Evolutionary conservation across 2,113 vertebrate species (phyloP).

Genomic region (Xiphias gladius): DNA sequence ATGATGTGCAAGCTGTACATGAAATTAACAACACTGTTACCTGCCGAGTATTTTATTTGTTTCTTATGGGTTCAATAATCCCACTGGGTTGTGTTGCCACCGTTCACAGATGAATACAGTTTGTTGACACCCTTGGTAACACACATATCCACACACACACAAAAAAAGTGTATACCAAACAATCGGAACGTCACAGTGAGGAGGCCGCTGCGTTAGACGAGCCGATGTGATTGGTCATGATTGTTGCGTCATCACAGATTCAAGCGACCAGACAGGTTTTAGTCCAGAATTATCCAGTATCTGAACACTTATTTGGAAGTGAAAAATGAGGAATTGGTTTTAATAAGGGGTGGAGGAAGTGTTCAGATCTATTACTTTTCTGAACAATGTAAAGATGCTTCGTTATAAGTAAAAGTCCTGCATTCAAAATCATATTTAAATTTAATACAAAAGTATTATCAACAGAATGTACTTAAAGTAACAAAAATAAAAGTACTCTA

Average conservation of each 20-base stretch:
- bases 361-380: not conserved
- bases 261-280: not conserved
- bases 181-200: not conserved
- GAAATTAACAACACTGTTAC: too few relatives aligned
- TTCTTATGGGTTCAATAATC: conserved; percentile 1
- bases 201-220: not conserved
- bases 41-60: not conserved
- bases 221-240: not conserved
- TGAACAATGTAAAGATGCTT: not conserved
- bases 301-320: too few relatives aligned
- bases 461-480: not conserved
- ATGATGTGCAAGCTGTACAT: not conserved
- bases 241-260: too few relatives aligned
- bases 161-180: not conserved
- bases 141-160: not conserved
- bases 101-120: conserved; percentile 11
- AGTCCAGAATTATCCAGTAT: not conserved
- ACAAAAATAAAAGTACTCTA: too few relatives aligned
- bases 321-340: not conserved
- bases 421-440: not conserved
- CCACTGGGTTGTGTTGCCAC: not conserved
- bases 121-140: not conserved
- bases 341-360: not conserved
- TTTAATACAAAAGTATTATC: conserved; percentile 9
- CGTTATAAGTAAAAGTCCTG: not conserved